Conservation (phyloP, 53 echinoderm and acorn worm species). For the Paracentrotus lividus region DNA sequence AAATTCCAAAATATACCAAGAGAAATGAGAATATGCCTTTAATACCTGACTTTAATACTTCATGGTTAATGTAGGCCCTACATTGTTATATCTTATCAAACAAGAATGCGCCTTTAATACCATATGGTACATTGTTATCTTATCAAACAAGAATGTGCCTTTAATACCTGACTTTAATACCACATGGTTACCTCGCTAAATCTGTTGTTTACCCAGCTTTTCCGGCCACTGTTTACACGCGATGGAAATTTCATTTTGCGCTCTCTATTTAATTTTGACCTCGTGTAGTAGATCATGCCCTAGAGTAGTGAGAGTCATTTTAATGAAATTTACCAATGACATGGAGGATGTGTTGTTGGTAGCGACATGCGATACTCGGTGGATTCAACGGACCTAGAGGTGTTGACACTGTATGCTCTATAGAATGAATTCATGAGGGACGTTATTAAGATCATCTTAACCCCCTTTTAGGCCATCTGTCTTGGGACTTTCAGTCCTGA, state of each 20-base stretch:
- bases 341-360: conserved; percentile 40
- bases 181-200: conserved; percentile 39
- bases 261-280: conserved; percentile 59
- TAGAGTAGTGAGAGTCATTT: conserved; percentile 29
- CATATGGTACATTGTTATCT: too few relatives aligned
- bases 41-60: too few relatives aligned
- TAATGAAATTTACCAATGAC: conserved; percentile 51
- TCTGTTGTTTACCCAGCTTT: conserved; percentile 44
- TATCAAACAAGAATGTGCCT: not conserved
- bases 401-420: conserved; percentile 22
- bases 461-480: not conserved
- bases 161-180: not conserved
- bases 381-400: not conserved
- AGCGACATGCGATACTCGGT: conserved; percentile 28
- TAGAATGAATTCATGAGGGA: not conserved
- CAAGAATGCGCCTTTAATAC: too few relatives aligned
- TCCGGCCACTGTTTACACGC: not conserved
- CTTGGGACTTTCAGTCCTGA: too few relatives aligned
- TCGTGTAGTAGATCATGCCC: not conserved
- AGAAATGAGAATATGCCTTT: too few relatives aligned
- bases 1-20: too few relatives aligned
- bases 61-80: too few relatives aligned
- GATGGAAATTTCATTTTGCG: conserved; percentile 45
- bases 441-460: conserved; percentile 40
- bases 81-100: too few relatives aligned